Conservation (phyloP, 2,888 invertebrate genomes). For the Drosophila maculinotata region DNA sequence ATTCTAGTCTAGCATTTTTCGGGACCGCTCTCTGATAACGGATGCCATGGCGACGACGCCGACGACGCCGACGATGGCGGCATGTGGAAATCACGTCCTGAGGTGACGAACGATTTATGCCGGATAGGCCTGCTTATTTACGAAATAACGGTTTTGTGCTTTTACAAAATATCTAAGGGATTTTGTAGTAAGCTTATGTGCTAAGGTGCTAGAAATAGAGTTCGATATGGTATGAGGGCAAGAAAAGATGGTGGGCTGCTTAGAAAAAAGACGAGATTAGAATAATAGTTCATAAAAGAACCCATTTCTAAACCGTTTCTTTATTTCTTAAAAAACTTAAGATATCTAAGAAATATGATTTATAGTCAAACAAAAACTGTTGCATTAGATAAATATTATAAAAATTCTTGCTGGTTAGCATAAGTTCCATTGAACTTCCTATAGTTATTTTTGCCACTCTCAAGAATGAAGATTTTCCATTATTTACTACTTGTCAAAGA, state of each 20-base stretch:
- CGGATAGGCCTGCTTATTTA: slow-evolving; percentile 37
- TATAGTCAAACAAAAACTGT: too few relatives aligned
- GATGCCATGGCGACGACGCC: slow-evolving; percentile 31
- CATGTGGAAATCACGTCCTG: slow-evolving; percentile 31
- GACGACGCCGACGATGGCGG: slow-evolving; percentile 15
- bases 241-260: background rate
- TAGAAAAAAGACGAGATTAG: background rate
- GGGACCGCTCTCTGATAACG: slow-evolving; percentile 48
- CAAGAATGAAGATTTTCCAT: slow-evolving; percentile 8
- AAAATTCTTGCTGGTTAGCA: background rate
- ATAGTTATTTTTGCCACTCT: background rate
- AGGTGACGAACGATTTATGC: slow-evolving; percentile 71
- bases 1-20: slow-evolving; percentile 39
- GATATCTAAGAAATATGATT: too few relatives aligned
- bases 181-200: slow-evolving; percentile 29
- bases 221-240: slow-evolving; percentile 2
- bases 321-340: too few relatives aligned
- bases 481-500: slow-evolving; percentile 26
- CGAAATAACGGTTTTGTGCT: slow-evolving; percentile 18
- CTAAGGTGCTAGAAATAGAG: slow-evolving; percentile 18
- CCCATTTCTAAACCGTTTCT: too few relatives aligned
- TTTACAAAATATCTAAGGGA: slow-evolving; percentile 32
- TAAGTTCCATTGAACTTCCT: background rate
- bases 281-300: too few relatives aligned
- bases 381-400: too few relatives aligned